Evolutionary conservation across 2,797 vertebrate genomes (phyloP).

Genomic region (Chaetodon trifasciatus): DNA sequence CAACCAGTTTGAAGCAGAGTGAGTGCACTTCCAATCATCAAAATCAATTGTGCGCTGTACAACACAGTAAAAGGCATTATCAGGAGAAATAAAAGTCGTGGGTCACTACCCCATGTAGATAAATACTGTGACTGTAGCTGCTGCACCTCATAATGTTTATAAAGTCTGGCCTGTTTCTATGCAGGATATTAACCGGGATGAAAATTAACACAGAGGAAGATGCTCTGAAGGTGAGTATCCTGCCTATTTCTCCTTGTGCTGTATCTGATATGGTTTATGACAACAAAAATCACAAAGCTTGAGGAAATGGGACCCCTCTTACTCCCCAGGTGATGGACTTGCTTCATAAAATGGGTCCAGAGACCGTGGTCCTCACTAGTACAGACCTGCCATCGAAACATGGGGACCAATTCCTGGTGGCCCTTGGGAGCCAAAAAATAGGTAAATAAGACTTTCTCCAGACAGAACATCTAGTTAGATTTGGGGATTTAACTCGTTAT

Average conservation of each 20-base stretch:
- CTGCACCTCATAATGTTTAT: not conserved
- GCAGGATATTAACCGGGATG: slow-evolving; percentile 91
- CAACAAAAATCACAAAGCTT: not conserved
- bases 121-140: not conserved
- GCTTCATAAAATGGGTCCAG: slow-evolving; percentile 95
- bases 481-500: not conserved
- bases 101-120: not conserved
- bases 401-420: slow-evolving; percentile 91
- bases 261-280: slow-evolving; percentile 10
- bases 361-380: slow-evolving; percentile 97
- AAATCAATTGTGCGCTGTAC: not conserved
- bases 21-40: slow-evolving; percentile 76
- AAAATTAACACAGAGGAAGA: slow-evolving; percentile 92
- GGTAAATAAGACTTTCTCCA: slow-evolving; percentile 73
- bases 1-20: slow-evolving; percentile 99
- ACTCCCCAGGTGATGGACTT: slow-evolving; percentile 92
- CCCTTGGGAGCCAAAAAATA: slow-evolving; percentile 92
- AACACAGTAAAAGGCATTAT: not conserved
- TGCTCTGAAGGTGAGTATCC: slow-evolving; percentile 87
- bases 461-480: not conserved
- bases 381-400: slow-evolving; percentile 89
- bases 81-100: not conserved
- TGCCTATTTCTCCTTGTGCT: not conserved
- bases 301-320: slow-evolving; percentile 8
- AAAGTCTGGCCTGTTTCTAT: slow-evolving; percentile 7